Percentiles rank a stretch among this genome's conserved stretches.
These are phyloP conservation scores for Papilio machaon DNA, from an alignment of 1,140 invertebrate species.

Conservation along the genomic window DNA sequence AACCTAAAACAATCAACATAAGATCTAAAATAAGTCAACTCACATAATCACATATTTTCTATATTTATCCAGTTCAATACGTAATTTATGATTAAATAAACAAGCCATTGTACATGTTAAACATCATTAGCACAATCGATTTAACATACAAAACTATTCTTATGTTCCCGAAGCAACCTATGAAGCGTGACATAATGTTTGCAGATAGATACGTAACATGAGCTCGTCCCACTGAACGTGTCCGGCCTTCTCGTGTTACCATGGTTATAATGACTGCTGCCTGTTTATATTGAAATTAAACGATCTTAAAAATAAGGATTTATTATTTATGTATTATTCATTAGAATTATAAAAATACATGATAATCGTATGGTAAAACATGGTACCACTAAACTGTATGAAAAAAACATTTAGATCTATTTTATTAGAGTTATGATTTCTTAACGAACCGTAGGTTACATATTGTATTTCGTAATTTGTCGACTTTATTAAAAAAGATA, in stretches of 20 bases:
- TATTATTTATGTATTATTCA: neutral
- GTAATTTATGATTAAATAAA: too few relatives aligned
- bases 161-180: constrained; percentile 16
- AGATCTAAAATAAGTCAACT: too few relatives aligned
- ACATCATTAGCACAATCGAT: neutral
- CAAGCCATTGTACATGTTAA: neutral
- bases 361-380: too few relatives aligned
- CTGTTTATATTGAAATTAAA: neutral
- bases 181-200: constrained; percentile 35
- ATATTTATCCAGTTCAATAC: too few relatives aligned
- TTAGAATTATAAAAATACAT: too few relatives aligned
- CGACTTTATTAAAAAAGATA: too few relatives aligned
- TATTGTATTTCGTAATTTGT: too few relatives aligned
- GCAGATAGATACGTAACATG: constrained; percentile 33
- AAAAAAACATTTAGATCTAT: too few relatives aligned
- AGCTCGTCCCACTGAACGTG: constrained; percentile 1
- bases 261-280: neutral
- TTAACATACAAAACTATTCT: neutral
- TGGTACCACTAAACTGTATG: too few relatives aligned
- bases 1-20: neutral
- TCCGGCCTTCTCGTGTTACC: constrained; percentile 24
- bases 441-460: too few relatives aligned
- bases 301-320: neutral
- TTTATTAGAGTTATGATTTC: too few relatives aligned
- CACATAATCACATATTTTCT: too few relatives aligned